phyloP scores from a whole-genome alignment of 1,140 invertebrate species.

The Aleiodes sp. region DNA sequence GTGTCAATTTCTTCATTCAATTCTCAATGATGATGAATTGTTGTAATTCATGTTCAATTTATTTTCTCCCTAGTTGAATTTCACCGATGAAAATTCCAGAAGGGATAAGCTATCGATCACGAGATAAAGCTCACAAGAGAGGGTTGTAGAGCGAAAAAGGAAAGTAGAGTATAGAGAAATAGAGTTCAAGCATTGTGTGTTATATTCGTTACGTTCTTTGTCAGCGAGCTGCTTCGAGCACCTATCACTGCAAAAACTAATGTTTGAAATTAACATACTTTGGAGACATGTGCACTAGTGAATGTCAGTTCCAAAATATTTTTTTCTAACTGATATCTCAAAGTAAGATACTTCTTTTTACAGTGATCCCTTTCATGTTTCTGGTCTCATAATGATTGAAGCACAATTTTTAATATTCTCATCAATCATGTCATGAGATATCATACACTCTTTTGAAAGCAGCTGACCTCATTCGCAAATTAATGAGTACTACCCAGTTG shows the following conservation, averaged over 20 bases:
- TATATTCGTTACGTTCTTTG: background rate
- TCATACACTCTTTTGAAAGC: background rate
- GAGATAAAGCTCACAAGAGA: background rate
- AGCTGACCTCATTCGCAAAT: too few relatives aligned
- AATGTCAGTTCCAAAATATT: too few relatives aligned
- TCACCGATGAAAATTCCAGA: conserved; percentile 4
- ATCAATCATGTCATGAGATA: background rate
- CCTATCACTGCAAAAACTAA: too few relatives aligned
- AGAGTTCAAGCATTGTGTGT: background rate
- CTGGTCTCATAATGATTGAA: background rate
- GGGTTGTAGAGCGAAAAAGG: background rate
- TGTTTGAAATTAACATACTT: too few relatives aligned
- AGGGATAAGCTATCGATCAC: conserved; percentile 20
- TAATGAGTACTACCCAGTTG: too few relatives aligned
- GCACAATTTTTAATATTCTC: background rate
- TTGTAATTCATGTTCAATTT: background rate
- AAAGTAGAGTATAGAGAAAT: background rate
- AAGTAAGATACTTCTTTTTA: background rate
- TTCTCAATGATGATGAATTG: background rate
- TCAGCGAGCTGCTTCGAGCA: too few relatives aligned
- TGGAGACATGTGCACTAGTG: too few relatives aligned
- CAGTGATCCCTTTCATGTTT: background rate
- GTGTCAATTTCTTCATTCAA: background rate
- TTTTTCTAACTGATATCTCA: too few relatives aligned
- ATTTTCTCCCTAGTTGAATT: background rate